phyloP scores from a whole-genome alignment of 2,797 vertebrate species.

The Oreonectes daqikongensis region DNA sequence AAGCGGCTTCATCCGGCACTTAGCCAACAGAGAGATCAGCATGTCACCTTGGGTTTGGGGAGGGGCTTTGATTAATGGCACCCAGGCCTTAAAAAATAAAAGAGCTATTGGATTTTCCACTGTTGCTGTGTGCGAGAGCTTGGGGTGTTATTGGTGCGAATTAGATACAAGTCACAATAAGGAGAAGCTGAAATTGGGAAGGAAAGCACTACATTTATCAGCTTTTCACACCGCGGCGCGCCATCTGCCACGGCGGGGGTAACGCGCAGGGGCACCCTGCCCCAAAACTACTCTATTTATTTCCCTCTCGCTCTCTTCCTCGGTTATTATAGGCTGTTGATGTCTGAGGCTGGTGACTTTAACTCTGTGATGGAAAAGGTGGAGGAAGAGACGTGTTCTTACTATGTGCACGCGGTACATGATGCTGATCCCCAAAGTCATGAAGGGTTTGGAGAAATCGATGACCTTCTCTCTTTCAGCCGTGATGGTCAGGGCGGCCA shows the following conservation, averaged over 20 bases:
- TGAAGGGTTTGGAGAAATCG: slow-evolving; percentile 98
- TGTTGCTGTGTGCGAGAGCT: slow-evolving; percentile 49
- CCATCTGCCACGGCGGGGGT: slow-evolving; percentile 64
- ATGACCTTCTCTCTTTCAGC: slow-evolving; percentile 98
- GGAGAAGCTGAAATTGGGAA: slow-evolving; percentile 63
- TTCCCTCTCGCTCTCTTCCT: neutral
- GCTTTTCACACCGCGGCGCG: slow-evolving; percentile 59
- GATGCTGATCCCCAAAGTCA: slow-evolving; percentile 98
- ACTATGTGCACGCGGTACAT: slow-evolving; percentile 98
- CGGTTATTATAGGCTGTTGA: slow-evolving; percentile 55
- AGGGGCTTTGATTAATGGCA: slow-evolving; percentile 74
- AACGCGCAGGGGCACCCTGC: slow-evolving; percentile 33
- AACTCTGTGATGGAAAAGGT: slow-evolving; percentile 26
- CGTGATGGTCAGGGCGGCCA: slow-evolving; percentile 95
- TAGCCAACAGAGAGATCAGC: slow-evolving; percentile 52
- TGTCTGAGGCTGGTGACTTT: slow-evolving; percentile 9
- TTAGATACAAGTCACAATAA: slow-evolving; percentile 62
- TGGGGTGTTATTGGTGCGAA: slow-evolving; percentile 59
- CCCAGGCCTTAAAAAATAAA: slow-evolving; percentile 63
- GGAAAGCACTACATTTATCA: slow-evolving; percentile 68
- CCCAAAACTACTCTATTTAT: slow-evolving; percentile 29
- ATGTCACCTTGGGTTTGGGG: slow-evolving; percentile 74
- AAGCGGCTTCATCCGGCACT: slow-evolving; percentile 54
- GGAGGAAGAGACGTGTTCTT: slow-evolving; percentile 66
- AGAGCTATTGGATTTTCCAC: slow-evolving; percentile 62